Conservation (phyloP, 2,113 vertebrate species). For the Silurus asotus region DNA sequence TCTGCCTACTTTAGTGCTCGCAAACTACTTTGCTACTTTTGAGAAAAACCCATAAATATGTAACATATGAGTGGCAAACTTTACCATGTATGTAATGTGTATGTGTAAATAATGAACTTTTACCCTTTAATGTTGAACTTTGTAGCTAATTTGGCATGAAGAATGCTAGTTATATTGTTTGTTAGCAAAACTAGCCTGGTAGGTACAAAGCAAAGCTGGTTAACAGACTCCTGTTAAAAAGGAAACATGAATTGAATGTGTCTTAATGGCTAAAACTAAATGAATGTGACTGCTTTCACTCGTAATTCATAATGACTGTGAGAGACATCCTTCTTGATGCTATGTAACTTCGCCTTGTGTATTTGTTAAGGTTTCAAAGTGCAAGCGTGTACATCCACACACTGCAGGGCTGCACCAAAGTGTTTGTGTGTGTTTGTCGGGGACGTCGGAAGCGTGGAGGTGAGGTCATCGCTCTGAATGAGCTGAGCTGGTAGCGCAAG, state of each 20-base stretch:
- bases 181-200: neutral
- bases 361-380: neutral
- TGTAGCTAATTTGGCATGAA: no score
- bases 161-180: neutral
- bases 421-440: constrained; percentile 9
- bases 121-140: no score
- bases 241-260: neutral
- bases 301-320: no score
- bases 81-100: no score
- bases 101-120: no score
- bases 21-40: no score
- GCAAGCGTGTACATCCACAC: neutral
- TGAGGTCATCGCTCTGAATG: constrained; percentile 49
- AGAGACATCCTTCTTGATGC: neutral
- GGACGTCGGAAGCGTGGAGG: constrained; percentile 10
- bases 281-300: no score
- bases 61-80: no score
- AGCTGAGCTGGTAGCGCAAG: constrained; percentile 34
- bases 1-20: no score
- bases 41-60: no score
- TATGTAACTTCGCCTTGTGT: neutral
- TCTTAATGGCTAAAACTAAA: no score
- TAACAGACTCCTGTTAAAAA: neutral
- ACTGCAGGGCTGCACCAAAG: neutral
- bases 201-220: neutral